Base-by-base conservation (phyloP, 2,797 vertebrate species). In the Ceryle rudis region DNA sequence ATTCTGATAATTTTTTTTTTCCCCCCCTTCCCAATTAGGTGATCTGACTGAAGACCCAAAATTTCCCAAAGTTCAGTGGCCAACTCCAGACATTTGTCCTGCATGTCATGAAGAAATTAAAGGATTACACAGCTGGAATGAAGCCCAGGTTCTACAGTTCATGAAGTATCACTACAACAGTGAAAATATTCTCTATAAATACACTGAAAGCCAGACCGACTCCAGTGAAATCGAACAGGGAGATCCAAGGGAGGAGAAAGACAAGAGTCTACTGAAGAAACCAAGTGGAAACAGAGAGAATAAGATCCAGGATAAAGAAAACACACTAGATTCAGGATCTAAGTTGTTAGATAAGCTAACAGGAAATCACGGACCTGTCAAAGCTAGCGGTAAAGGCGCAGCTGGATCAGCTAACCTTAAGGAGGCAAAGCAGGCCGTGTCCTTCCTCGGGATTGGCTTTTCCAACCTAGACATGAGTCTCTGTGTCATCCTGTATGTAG, bases 381-480 rank as follows among this genome's bases (percentile, higher is more conserved):
- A 47, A 81, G 71, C 72, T 7, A 55, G 78, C 2, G 49, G 87
- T 8, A 94, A 89, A 81, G 42, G 35, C 3, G 54, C 33, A 0
- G 74, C 17, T 4, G 95, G 84, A 0, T 78, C 77, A 0, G 29
- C 7, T 2, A 33, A 20, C 28, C 90, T 75, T 25, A 28, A 85
- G 70, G 98, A 96, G 33, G 46, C 14, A 0, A 97, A 94, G 74
- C 97, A 95, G 6, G 96, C 97, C 0, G 86, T 98, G 20, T 98
- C 98, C 29, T 98, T 99, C 74, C 91, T 99, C 3, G 98, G 98
- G 13, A 92, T 98, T 6, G 99, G 99, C 10, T 99, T 99, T 90
- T 99, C 98, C 94, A 99, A 98, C 70, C 95, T 99, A 47, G 99
- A 99, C 98, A 99, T 99, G 99, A 99, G 99, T 93, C 98, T 99